Percentiles rank a stretch among this genome's conserved stretches.
phyloP scores from a whole-genome alignment of 2,797 vertebrate species.

The Takifugu rubripes region DNA sequence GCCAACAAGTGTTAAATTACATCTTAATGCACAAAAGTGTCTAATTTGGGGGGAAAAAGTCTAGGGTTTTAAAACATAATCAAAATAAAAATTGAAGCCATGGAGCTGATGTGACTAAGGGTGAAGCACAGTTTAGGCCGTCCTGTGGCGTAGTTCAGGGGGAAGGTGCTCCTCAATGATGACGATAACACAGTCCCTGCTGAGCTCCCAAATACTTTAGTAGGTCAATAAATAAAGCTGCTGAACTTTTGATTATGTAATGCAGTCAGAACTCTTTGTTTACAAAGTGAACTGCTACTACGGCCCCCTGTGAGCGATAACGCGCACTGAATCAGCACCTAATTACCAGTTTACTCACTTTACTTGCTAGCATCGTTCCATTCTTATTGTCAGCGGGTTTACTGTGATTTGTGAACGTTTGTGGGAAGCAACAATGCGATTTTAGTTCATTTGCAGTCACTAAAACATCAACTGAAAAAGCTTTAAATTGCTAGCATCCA shows the following conservation, averaged over 20 bases:
- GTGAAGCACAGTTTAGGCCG: constrained; percentile 23
- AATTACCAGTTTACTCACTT: constrained; percentile 31
- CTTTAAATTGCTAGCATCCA: not conserved
- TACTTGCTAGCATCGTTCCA: constrained; percentile 16
- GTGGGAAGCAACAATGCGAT: not conserved
- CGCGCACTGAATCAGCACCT: constrained; percentile 21
- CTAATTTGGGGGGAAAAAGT: constrained; percentile 44
- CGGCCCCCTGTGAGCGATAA: constrained; percentile 27
- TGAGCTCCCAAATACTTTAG: constrained; percentile 11
- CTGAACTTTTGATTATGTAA: constrained; percentile 30
- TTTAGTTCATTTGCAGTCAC: too few relatives aligned
- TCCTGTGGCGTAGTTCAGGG: too few relatives aligned
- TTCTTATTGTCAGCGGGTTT: not conserved
- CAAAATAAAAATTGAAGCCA: constrained; percentile 42
- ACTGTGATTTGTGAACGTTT: constrained; percentile 9
- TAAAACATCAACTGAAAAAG: not conserved
- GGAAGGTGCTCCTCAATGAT: constrained; percentile 32
- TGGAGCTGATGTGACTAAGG: constrained; percentile 40
- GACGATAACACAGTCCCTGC: constrained; percentile 32
- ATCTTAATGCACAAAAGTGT: constrained; percentile 43
- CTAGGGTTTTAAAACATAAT: constrained; percentile 52
- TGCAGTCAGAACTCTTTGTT: constrained; percentile 33
- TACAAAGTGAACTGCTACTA: constrained; percentile 12
- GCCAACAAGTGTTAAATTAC: constrained; percentile 60
- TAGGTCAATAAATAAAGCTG: constrained; percentile 12